Base-by-base conservation (phyloP, 1,140 invertebrate genomes). In the Musca domestica region DNA sequence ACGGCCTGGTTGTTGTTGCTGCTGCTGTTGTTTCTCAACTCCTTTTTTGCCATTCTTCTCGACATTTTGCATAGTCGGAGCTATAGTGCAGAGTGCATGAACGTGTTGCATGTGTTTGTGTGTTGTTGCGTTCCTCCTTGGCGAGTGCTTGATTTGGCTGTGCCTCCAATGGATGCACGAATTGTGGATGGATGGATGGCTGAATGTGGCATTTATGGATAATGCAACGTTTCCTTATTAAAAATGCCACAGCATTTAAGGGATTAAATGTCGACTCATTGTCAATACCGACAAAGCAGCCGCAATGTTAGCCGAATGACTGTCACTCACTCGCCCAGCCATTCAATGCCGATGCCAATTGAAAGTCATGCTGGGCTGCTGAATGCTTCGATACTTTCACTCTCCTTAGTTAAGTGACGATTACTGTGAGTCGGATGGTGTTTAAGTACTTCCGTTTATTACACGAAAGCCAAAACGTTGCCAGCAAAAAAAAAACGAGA, bases 221-320 rank as follows among this genome's bases (percentile, higher is more conserved):
- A 34, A 61, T 61, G 56, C 56, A 56, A 56, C 56, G 34, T 61
- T 61, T 61, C 27, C 27, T 41, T 56, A 56, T 56, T 56, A 56
- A 56, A 41, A 41, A 12, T 58, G 54, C 54, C 20, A 15, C 56
- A 34, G 30, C 14, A 61, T 61, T 61, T 61, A 61, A 61, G 27
- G 56, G 56, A 61, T 61, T 61, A 61, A 41, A 61, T 61, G 56
- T 41, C 56, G 56, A 34, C 56, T 51, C 20, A 19, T 12, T 41
- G 34, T 41, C 34, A 41, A 41, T 41, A 41, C 34, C n/a, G 10
- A 41, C 3, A 4, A 30, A 30, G 9, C 27, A 41, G 34, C 5
- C 10, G 34, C 6, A 41, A 41, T 41, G 34, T 41, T 41, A 12
- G 34, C 34, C 10, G 34, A 41, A 41, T 41, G 34, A 41, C 4